These are phyloP conservation scores for Tylochromis polylepis DNA, from an alignment of 2,113 vertebrate species.

Conservation along the genomic window DNA sequence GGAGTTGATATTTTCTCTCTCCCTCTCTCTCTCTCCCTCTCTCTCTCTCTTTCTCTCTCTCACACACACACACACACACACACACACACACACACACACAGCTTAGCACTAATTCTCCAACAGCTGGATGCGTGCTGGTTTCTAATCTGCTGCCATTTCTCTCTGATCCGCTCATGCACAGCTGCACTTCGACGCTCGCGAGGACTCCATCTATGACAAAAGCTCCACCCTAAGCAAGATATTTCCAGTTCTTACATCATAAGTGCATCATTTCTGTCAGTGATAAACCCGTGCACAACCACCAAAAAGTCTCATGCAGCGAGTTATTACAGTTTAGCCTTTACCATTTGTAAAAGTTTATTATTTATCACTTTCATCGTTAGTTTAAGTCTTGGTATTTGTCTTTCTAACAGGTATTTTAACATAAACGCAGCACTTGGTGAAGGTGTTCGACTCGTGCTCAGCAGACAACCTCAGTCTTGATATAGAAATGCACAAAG, in stretches of 20 bases:
- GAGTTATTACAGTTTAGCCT: background rate
- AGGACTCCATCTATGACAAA: background rate
- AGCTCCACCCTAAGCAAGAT: background rate
- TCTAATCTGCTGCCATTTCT: conserved; percentile 17
- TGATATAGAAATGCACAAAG: background rate
- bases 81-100: background rate
- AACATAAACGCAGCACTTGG: background rate
- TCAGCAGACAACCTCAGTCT: background rate
- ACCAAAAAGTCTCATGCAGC: background rate
- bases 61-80: background rate
- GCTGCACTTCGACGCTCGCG: background rate
- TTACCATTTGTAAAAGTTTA: no score
- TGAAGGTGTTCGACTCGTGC: background rate
- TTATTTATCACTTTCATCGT: background rate
- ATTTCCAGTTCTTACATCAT: background rate
- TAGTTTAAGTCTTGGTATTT: background rate
- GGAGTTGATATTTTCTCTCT: no score
- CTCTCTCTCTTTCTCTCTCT: no score
- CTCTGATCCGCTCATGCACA: background rate
- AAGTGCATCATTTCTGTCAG: background rate
- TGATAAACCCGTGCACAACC: background rate
- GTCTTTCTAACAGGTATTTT: background rate
- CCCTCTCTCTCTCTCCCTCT: no score
- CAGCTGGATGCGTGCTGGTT: background rate
- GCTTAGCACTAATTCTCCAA: background rate